Conservation (phyloP, 2,888 invertebrate genomes). For the Phorcus lineatus region DNA sequence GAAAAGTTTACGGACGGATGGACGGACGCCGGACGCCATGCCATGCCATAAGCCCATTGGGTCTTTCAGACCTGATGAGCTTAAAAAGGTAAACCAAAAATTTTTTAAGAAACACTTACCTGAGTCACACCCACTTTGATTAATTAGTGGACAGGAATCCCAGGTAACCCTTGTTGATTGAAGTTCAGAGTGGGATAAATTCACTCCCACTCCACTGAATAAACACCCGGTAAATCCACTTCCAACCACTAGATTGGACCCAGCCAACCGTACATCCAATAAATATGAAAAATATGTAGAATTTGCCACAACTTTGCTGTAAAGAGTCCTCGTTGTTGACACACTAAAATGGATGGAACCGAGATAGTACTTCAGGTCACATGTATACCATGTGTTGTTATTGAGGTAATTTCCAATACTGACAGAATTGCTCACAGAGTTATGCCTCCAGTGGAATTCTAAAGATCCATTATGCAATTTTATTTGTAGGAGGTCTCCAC, state of each 20-base stretch:
- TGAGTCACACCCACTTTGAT: neutral
- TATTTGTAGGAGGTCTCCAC: neutral
- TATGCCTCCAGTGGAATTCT: neutral
- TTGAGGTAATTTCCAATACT: neutral
- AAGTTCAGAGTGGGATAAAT: slow-evolving; percentile 34
- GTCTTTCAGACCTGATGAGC: too few species aligned
- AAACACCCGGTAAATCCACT: slow-evolving; percentile 52
- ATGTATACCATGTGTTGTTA: neutral
- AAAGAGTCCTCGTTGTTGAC: neutral
- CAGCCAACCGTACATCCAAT: neutral
- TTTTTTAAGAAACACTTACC: neutral
- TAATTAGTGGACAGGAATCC: slow-evolving; percentile 5
- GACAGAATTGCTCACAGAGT: neutral
- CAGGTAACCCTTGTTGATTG: neutral
- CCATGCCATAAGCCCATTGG: too few species aligned
- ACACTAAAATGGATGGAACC: neutral
- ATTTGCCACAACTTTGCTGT: slow-evolving; percentile 10
- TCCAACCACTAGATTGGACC: slow-evolving; percentile 40
- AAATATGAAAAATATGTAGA: slow-evolving; percentile 10
- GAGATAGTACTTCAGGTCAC: neutral
- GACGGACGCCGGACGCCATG: too few species aligned
- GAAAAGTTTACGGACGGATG: too few species aligned
- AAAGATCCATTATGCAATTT: neutral
- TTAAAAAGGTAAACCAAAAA: neutral
- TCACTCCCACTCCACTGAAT: slow-evolving; percentile 52